phyloP scores from a whole-genome alignment of 2,888 invertebrate species.

The Theretra japonica region DNA sequence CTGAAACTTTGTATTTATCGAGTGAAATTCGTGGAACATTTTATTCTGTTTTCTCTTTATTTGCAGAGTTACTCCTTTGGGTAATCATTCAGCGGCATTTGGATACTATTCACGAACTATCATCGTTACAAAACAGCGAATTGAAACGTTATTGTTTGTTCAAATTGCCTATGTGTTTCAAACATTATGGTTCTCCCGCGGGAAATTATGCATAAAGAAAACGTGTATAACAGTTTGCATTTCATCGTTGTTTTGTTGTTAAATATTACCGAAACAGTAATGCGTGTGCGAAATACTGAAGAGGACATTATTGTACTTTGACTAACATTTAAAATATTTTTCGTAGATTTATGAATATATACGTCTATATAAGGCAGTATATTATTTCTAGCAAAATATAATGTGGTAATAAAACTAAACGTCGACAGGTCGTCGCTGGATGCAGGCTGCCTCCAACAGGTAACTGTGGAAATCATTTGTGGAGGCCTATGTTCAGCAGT shows the following conservation, averaged over 20 bases:
- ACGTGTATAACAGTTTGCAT: slow-evolving; percentile 34
- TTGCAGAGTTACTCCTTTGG: slow-evolving; percentile 44
- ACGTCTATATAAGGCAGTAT: too few species aligned
- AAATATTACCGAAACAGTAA: slow-evolving; percentile 25
- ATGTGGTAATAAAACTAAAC: too few species aligned
- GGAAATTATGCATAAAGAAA: slow-evolving; percentile 65
- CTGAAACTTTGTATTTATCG: slow-evolving; percentile 37
- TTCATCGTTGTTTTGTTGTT: slow-evolving; percentile 22
- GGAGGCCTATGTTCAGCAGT: too few species aligned
- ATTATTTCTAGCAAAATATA: too few species aligned
- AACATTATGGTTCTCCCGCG: slow-evolving; percentile 49
- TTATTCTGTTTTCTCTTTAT: slow-evolving; percentile 36
- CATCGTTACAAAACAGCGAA: slow-evolving; percentile 40
- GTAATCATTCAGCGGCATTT: slow-evolving; percentile 44
- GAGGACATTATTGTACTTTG: neutral
- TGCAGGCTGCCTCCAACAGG: too few species aligned
- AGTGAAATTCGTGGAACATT: slow-evolving; percentile 28
- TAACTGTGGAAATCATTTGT: too few species aligned
- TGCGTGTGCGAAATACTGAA: neutral
- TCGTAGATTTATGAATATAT: neutral
- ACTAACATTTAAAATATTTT: neutral
- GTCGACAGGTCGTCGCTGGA: too few species aligned
- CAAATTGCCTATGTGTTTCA: slow-evolving; percentile 41
- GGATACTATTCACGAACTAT: slow-evolving; percentile 40
- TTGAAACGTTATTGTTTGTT: slow-evolving; percentile 42